These are phyloP conservation scores for Dicerorhinus sumatrensis DNA, from an alignment of 2,113 vertebrate genomes.

Conservation along the genomic window DNA sequence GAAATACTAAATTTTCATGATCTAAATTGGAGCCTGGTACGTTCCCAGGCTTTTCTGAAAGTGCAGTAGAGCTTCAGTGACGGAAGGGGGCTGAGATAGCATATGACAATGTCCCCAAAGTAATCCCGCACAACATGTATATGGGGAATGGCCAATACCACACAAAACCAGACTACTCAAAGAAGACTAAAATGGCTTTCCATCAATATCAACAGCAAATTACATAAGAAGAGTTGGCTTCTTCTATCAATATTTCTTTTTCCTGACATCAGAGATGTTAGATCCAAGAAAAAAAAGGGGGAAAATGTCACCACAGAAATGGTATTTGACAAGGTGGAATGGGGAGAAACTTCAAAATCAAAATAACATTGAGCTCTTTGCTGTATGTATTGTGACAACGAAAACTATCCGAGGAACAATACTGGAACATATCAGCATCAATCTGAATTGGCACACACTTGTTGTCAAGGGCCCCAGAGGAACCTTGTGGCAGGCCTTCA, in stretches of 20 bases:
- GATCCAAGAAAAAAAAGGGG: background rate
- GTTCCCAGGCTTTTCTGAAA: background rate
- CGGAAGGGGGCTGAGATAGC: background rate
- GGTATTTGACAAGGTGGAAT: background rate
- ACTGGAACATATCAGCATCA: background rate
- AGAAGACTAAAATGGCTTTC: background rate
- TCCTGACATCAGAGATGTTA: background rate
- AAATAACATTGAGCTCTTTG: background rate
- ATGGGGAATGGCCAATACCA: background rate
- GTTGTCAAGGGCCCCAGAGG: background rate
- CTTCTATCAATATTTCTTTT: background rate
- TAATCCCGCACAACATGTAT: background rate
- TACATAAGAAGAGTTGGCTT: background rate
- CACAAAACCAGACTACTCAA: background rate
- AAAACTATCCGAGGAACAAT: background rate
- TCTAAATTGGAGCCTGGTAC: background rate
- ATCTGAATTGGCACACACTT: background rate
- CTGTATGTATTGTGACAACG: background rate
- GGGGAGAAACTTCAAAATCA: background rate
- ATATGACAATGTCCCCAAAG: too few relatives aligned
- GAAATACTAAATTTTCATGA: background rate
- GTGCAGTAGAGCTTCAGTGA: background rate
- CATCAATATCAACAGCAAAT: background rate
- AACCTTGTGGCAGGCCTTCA: background rate
- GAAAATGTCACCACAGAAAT: background rate